Base-by-base conservation (phyloP, 2,888 invertebrate species). In the Mantis religiosa region DNA sequence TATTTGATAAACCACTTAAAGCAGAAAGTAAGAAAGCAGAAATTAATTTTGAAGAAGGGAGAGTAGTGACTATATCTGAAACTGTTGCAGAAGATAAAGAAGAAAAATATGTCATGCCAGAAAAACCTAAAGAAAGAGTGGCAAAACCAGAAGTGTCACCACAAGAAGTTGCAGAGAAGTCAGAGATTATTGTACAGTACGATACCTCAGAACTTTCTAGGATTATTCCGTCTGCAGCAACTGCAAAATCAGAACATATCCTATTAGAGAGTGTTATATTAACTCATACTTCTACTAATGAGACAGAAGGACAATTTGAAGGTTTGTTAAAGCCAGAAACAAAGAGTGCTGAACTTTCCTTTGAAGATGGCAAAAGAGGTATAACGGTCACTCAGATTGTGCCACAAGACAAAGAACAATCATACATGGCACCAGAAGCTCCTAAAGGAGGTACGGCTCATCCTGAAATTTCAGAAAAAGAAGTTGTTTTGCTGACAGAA, bases 211-310 rank as follows among this genome's bases (percentile, higher is more conserved):
- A 91, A 89, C 88, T 92, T 20, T 87, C 85, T 82, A 86, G 89
- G 83, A 89, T 84, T 20, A 91, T 92, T 83, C 90, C 91, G 88
- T 90, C 90, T 88, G 89, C 90, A 90, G 89, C 93, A 92, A 91
- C 91, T 92, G 92, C 91, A 92, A 88, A 92, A 91, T 88, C 91
- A 3, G 92, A 93, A 89, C 93, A 94, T 30, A 91, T 94, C 86
- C 91, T 93, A 28, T 93, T 93, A 89, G 93, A 93, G 91, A 93
- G 94, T 27, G 89, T 94, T 88, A 93, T 94, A 90, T 94, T 94
- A 92, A 94, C 93, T 34, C 94, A 95, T 92, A 92, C 94, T 82
- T 91, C 94, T 83, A 90, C 93, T 54, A 94, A 93, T 34, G 95
- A 95, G 92, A 94, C 92, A 91, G 95, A 95, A 93, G 93, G 92